Evolutionary conservation across 2,113 vertebrate genomes (phyloP).

Genomic region (Amazona vittata): DNA sequence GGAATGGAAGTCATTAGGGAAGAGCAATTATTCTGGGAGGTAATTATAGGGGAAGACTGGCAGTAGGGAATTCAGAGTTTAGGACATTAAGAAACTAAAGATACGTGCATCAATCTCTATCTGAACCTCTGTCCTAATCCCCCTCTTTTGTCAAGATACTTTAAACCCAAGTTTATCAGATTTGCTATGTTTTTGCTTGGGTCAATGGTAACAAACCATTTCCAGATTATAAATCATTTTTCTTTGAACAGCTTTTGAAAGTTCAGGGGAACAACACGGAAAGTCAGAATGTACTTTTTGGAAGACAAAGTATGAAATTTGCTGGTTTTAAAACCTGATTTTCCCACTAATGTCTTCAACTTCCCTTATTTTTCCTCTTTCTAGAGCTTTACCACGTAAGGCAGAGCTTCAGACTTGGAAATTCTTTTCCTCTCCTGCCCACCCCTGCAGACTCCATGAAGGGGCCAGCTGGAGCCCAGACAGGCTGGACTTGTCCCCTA

Average conservation of each 20-base stretch:
- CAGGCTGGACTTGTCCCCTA: not conserved
- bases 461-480: not conserved
- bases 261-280: not conserved
- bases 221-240: not conserved
- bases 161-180: not conserved
- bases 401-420: not conserved
- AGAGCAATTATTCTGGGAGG: constrained; percentile 1
- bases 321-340: not conserved
- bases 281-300: not conserved
- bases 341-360: not conserved
- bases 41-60: not conserved
- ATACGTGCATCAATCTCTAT: not conserved
- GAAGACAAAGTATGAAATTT: not conserved
- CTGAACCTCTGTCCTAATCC: not conserved
- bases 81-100: not conserved
- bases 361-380: not conserved
- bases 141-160: not conserved
- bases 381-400: not conserved
- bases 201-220: not conserved
- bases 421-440: not conserved
- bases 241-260: not conserved
- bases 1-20: constrained; percentile 56
- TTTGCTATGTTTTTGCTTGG: not conserved
- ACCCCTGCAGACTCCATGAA: not conserved
- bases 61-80: not conserved